A percentile compares a stretch with the other conserved stretches of the same genome.
Conservation (phyloP, 1,140 invertebrate genomes). For the Nephotettix cincticeps region DNA sequence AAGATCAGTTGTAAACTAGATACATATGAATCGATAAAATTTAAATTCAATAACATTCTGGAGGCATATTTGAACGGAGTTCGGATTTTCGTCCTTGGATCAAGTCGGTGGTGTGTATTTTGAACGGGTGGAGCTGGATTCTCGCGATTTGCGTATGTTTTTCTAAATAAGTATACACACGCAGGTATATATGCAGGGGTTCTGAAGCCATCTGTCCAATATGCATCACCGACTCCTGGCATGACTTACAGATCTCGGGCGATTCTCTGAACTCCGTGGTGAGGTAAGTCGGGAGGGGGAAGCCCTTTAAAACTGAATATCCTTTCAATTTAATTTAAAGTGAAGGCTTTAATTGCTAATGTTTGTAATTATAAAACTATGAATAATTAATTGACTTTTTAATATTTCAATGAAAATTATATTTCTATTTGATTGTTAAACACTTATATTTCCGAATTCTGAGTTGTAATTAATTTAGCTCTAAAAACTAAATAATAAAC, state of each 20-base stretch:
- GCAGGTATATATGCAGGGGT: background rate
- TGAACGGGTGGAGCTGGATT: slow-evolving; percentile 12
- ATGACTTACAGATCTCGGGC: slow-evolving; percentile 26
- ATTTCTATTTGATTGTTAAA: too few species aligned
- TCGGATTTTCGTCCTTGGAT: slow-evolving; percentile 34
- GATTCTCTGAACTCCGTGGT: slow-evolving; percentile 21
- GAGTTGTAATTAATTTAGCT: too few species aligned
- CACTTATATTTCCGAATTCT: too few species aligned
- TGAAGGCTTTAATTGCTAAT: too few species aligned
- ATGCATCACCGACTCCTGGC: slow-evolving; percentile 10
- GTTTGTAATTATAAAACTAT: too few species aligned
- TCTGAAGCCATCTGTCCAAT: background rate
- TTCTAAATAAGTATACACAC: background rate
- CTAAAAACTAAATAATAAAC: too few species aligned
- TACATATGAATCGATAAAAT: background rate
- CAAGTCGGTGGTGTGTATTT: slow-evolving; percentile 20
- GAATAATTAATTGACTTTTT: too few species aligned
- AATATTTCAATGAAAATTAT: too few species aligned
- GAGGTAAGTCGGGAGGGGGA: background rate
- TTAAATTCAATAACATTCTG: background rate
- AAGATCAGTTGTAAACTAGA: too few species aligned
- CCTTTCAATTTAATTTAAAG: too few species aligned
- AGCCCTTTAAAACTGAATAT: background rate
- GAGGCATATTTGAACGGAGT: slow-evolving; percentile 28
- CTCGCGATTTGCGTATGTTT: background rate